phyloP scores from a whole-genome alignment of 2,797 vertebrate genomes.

The Enteromius unitaeniatus region DNA sequence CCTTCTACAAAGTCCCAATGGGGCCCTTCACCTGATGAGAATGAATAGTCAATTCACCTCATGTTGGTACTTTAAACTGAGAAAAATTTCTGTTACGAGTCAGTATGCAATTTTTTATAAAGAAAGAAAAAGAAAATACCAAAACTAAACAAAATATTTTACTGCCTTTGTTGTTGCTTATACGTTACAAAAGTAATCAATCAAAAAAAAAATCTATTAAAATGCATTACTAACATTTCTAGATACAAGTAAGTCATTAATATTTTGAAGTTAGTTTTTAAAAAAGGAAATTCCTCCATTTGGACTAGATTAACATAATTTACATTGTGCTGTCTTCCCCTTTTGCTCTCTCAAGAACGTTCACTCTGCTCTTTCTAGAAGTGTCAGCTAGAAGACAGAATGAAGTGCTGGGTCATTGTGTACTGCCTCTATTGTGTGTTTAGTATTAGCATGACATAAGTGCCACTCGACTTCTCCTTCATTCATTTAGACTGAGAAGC shows the following conservation, averaged over 20 bases:
- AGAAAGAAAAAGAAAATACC: neutral
- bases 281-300: neutral
- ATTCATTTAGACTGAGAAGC: constrained; percentile 94
- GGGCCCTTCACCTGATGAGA: constrained; percentile 66
- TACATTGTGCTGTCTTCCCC: constrained; percentile 22
- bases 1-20: neutral
- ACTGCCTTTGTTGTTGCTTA: too few relatives aligned
- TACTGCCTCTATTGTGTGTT: constrained; percentile 96
- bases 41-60: constrained; percentile 81
- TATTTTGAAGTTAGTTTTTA: neutral
- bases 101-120: too few relatives aligned
- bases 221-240: neutral
- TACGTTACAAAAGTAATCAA: too few relatives aligned
- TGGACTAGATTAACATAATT: constrained; percentile 30
- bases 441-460: constrained; percentile 99
- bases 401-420: constrained; percentile 98
- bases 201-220: too few relatives aligned
- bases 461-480: constrained; percentile 99
- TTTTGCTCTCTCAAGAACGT: constrained; percentile 78
- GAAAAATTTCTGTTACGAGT: constrained; percentile 20
- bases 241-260: neutral
- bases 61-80: neutral
- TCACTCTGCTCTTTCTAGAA: constrained; percentile 91
- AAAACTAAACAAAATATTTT: neutral
- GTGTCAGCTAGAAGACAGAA: constrained; percentile 89